phyloP scores from a whole-genome alignment of 2,888 invertebrate genomes.

The Epsilonema sp. region DNA sequence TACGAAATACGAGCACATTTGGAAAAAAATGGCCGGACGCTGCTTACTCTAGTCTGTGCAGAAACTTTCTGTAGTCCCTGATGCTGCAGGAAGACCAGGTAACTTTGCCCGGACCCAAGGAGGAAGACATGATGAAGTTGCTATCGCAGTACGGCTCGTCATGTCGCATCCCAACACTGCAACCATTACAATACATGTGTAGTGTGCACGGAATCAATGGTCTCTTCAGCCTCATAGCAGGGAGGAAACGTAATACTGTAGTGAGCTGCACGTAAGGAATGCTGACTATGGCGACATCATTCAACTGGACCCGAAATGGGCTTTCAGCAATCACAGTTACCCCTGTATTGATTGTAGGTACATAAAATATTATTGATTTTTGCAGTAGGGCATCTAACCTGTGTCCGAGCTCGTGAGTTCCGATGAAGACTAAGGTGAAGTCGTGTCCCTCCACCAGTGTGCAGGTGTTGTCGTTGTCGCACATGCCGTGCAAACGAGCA shows the following conservation, averaged over 20 bases:
- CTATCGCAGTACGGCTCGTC: constrained; percentile 27
- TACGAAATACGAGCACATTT: too few species aligned
- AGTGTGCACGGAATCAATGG: too few species aligned
- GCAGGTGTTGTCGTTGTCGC: constrained; percentile 27
- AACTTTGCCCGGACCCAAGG: constrained; percentile 27
- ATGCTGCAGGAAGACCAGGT: constrained; percentile 26
- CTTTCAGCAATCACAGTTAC: too few species aligned
- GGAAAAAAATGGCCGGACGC: too few species aligned
- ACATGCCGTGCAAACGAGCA: constrained; percentile 26
- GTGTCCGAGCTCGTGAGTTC: constrained; percentile 27
- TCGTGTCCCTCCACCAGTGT: constrained; percentile 22
- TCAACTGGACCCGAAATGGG: too few species aligned
- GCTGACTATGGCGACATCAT: too few species aligned
- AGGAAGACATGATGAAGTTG: constrained; percentile 25
- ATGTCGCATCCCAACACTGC: constrained; percentile 26
- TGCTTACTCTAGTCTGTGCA: constrained; percentile 19
- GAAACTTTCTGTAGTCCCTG: constrained; percentile 24
- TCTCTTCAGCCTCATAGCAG: too few species aligned
- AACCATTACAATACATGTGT: too few species aligned
- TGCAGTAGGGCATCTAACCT: constrained; percentile 14
- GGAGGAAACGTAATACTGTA: too few species aligned
- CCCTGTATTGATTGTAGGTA: too few species aligned
- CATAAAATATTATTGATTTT: too few species aligned
- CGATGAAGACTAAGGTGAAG: constrained; percentile 28
- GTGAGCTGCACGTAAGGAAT: too few species aligned